A percentile compares a stretch with the other conserved stretches of the same genome.
phyloP scores from a whole-genome alignment of 1,140 invertebrate genomes.

The Eueides isabella region DNA sequence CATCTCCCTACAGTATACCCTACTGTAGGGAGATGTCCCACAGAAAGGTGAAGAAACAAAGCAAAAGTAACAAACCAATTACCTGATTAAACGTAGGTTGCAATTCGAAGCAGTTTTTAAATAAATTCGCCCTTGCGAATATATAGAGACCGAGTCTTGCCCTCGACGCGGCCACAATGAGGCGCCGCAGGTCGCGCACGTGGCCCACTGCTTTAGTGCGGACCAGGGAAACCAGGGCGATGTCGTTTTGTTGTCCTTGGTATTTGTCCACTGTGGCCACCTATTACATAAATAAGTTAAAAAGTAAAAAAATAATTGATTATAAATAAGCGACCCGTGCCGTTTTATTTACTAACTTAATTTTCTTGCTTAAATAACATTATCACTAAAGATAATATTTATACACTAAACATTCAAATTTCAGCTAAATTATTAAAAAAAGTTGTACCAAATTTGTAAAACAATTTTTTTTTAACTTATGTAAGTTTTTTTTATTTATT shows the following conservation, averaged over 20 bases:
- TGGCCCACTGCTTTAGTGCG: constrained; percentile 98
- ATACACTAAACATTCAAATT: too few species aligned
- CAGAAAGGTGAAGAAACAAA: neutral
- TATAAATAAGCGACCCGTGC: too few species aligned
- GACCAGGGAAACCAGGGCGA: constrained; percentile 97
- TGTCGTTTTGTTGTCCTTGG: constrained; percentile 99
- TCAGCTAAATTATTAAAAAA: too few species aligned
- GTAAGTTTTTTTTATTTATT: too few species aligned
- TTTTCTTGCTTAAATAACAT: too few species aligned
- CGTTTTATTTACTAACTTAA: too few species aligned
- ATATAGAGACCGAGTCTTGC: constrained; percentile 98
- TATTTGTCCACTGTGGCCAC: constrained; percentile 99
- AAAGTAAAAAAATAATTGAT: too few species aligned
- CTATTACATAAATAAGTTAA: constrained; percentile 56
- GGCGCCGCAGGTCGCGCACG: constrained; percentile 96
- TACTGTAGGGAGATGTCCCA: too few species aligned
- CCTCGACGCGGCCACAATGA: constrained; percentile 98
- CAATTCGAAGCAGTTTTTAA: constrained; percentile 98
- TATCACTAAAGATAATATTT: too few species aligned
- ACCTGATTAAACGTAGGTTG: constrained; percentile 96
- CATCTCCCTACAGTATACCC: neutral
- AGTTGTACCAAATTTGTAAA: too few species aligned
- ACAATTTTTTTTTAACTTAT: too few species aligned
- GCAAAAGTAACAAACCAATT: constrained; percentile 53
- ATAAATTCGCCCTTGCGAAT: constrained; percentile 95